phyloP scores from a whole-genome alignment of 2,113 vertebrate species.

The Strix uralensis region DNA sequence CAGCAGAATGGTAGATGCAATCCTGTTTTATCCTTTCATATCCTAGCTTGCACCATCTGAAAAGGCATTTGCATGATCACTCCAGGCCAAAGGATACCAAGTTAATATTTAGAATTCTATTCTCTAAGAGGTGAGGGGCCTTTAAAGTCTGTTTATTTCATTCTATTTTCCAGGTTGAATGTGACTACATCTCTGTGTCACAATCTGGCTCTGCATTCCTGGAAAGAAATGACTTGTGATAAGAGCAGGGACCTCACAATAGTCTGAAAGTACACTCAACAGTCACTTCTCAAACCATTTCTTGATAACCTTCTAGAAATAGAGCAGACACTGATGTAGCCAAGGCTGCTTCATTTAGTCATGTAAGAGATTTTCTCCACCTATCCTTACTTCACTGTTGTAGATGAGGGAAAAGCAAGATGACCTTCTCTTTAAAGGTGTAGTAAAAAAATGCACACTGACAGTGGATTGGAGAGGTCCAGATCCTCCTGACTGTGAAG shows the following conservation, averaged over 20 bases:
- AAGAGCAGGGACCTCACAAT: background rate
- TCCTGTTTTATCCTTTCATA: background rate
- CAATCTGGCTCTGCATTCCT: background rate
- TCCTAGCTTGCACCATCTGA: background rate
- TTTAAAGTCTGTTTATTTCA: background rate
- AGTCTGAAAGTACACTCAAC: background rate
- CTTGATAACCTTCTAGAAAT: background rate
- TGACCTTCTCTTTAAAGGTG: background rate
- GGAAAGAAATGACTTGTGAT: background rate
- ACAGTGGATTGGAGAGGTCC: background rate
- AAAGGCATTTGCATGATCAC: background rate
- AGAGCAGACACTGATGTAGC: background rate
- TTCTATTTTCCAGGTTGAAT: background rate
- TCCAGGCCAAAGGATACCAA: background rate
- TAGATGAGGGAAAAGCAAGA: background rate
- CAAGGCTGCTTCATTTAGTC: background rate
- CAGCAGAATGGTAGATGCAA: background rate
- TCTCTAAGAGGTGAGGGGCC: background rate
- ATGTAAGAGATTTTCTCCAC: background rate
- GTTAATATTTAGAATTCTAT: background rate
- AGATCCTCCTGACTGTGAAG: background rate
- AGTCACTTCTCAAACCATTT: background rate
- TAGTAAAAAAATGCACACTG: background rate
- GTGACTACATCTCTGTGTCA: background rate
- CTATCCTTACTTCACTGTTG: background rate